Conservation (phyloP, 2,113 vertebrate genomes). For the Anseranas semipalmata region DNA sequence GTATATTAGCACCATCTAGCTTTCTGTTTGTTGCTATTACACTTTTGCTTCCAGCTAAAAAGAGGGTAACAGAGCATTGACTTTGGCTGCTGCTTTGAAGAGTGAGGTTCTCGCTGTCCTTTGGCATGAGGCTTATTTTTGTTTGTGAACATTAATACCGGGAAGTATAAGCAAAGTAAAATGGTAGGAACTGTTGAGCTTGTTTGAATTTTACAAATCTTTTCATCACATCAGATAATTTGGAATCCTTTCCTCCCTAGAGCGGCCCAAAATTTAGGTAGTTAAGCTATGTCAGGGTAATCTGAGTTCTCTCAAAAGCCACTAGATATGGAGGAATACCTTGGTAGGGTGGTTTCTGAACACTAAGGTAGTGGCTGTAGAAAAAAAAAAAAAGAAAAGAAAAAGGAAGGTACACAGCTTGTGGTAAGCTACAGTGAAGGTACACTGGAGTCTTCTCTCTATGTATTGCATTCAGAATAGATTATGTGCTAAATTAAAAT, state of each 20-base stretch:
- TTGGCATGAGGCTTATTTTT: background rate
- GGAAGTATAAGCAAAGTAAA: background rate
- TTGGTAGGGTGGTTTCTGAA: background rate
- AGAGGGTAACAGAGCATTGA: background rate
- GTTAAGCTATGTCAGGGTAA: background rate
- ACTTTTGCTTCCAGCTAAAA: background rate
- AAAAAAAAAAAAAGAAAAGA: background rate
- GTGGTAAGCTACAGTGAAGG: background rate
- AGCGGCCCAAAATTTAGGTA: background rate
- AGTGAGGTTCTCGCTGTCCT: background rate
- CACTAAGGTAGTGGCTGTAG: background rate
- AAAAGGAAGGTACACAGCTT: background rate
- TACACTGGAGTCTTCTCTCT: background rate
- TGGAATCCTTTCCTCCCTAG: background rate
- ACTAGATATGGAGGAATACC: background rate
- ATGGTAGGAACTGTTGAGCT: background rate
- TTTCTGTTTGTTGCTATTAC: slow-evolving; percentile 9
- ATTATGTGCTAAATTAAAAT: background rate
- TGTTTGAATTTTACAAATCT: background rate
- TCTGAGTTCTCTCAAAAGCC: background rate
- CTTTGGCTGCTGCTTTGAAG: background rate
- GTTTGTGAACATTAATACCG: background rate
- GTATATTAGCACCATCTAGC: slow-evolving; percentile 60
- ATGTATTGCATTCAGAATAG: background rate
- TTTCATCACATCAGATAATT: background rate